Evolutionary conservation across 2,113 vertebrate species (phyloP).

Genomic region (Podiceps cristatus): DNA sequence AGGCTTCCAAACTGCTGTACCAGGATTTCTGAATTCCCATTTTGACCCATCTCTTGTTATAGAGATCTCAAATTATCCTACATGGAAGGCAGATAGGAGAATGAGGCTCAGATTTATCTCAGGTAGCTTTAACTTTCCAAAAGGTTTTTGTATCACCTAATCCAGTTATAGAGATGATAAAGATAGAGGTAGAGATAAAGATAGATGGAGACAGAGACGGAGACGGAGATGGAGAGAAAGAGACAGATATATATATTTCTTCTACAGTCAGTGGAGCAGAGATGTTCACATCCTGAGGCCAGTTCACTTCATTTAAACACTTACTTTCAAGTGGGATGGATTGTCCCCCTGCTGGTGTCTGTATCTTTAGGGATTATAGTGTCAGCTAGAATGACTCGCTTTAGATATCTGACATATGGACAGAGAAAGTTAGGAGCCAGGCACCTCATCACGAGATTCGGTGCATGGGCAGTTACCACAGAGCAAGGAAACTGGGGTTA

Average conservation of each 20-base stretch:
- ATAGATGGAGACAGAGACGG: not conserved
- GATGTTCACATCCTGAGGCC: not conserved
- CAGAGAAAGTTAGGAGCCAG: not conserved
- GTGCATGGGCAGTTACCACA: not conserved
- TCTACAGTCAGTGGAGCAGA: not conserved
- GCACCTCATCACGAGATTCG: not conserved
- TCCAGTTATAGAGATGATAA: not conserved
- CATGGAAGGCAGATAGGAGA: rapidly evolving
- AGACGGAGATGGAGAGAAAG: rapidly evolving
- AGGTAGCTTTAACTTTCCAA: not conserved
- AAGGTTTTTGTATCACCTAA: not conserved
- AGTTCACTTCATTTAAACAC: not conserved
- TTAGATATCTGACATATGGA: not conserved
- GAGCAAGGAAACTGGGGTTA: not conserved
- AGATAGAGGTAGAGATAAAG: not conserved
- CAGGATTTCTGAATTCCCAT: not conserved
- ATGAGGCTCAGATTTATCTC: not conserved
- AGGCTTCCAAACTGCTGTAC: not conserved
- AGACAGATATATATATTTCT: not conserved
- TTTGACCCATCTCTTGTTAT: not conserved
- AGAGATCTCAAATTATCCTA: not conserved
- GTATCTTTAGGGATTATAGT: not conserved
- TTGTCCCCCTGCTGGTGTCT: not conserved
- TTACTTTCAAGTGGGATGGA: not conserved
- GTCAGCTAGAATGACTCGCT: not conserved